Base-by-base conservation (phyloP, 2,888 invertebrate species). In the Epinotia demarniana region DNA sequence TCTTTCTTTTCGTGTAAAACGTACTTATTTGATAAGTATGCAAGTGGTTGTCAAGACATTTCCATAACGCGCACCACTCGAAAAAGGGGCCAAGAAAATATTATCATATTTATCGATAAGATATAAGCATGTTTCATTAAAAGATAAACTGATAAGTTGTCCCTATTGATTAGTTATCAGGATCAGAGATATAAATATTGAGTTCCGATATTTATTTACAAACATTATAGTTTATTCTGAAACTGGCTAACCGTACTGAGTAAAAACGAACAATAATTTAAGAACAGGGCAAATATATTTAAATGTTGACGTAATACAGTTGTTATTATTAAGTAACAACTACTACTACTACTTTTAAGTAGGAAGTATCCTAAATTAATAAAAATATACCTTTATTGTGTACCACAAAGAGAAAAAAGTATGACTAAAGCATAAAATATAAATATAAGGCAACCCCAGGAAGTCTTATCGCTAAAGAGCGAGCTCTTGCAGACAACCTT, bases 71-170 rank as follows among this genome's bases (percentile, higher is more conserved):
- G 1, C 11, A 19, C 77, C 33, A 57, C 61, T 55, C 19, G 63
- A 53, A 68, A 81, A 80, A 79, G 82, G 74, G 82, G 82, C 81
- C 80, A 80, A 77, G 77, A 80, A 77, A 79, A 77, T 81, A 78
- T 80, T 79, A 80, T 79, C 79, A 58, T 18, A 57, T 18, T 64
- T 72, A 77, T 70, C 76, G 69, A 79, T 71, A 63, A 76, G 58
- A 69, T 66, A 43, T 46, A 3, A 11, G 68, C 27, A 58, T 18
- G 53, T 75, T 18, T n/a, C 63, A 74, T 71, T 64, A 64, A 61
- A 43, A 55, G 16, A 16, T 69, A 67, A 57, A 18, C 55, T 18
- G 68, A 69, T 73, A 68, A n/a, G n/a, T 13, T 53, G 64, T 49
- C 27, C 70, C 18, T 75, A 66, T 71, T 70, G 66, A 72, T 72